phyloP scores from a whole-genome alignment of 2,797 vertebrate genomes.

The Epinephelus coioides region DNA sequence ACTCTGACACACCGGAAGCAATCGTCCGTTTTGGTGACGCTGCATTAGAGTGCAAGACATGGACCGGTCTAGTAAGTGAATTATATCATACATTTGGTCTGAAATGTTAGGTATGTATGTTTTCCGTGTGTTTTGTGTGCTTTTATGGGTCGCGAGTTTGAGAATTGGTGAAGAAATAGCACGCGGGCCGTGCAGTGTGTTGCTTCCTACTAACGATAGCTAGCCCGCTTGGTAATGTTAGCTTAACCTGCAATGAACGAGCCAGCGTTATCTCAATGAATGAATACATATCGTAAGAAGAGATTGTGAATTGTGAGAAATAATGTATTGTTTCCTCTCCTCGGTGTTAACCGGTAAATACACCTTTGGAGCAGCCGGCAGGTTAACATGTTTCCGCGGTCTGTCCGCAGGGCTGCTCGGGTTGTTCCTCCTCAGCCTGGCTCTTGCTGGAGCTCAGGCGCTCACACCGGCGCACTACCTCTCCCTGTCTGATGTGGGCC shows the following conservation, averaged over 20 bases:
- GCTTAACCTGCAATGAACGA: slow-evolving; percentile 45
- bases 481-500: slow-evolving; percentile 88
- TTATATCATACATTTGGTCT: not conserved
- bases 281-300: slow-evolving; percentile 11
- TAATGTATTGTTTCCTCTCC: not conserved
- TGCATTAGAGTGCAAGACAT: slow-evolving; percentile 86
- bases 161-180: not conserved
- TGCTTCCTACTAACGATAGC: slow-evolving; percentile 48
- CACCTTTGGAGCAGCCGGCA: not conserved
- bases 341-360: not conserved
- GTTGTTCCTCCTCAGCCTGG: slow-evolving; percentile 81
- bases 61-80: slow-evolving; percentile 84
- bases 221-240: slow-evolving; percentile 21
- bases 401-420: slow-evolving; percentile 80
- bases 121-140: rapidly evolving
- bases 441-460: slow-evolving; percentile 79
- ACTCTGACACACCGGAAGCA: slow-evolving; percentile 78
- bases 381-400: not conserved
- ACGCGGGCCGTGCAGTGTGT: not conserved
- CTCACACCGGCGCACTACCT: slow-evolving; percentile 92
- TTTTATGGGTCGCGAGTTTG: not conserved
- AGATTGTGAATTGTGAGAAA: not conserved
- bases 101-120: rapidly evolving
- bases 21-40: slow-evolving; percentile 83
- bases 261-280: slow-evolving; percentile 57